Base-by-base conservation (phyloP, 2,113 vertebrate genomes). In the Perca fluviatilis region DNA sequence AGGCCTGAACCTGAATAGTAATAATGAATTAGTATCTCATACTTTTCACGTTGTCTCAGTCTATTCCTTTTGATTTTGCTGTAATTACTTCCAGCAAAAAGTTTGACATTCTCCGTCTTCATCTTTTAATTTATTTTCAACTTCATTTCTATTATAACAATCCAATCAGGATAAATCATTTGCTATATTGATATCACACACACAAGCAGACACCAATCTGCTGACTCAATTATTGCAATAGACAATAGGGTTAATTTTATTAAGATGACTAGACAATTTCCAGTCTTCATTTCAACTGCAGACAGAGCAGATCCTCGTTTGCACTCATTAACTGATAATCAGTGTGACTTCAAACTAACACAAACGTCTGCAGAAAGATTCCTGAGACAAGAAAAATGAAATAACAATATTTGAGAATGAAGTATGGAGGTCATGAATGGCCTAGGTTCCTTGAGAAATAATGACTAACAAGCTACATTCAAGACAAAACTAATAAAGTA, bases 231-330 rank as follows among this genome's bases (percentile, higher is more conserved):
- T 80, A 64, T 83, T 65, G 60, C 51, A 66, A 49, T 16, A 72
- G 70, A 50, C 56, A 85, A 43, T 82, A 23, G 54, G 74, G 85
- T 85, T 89, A 68, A 92, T 87, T 79, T 58, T 47, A 80, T 91
- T 81, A 83, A 51, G 49, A 49, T 46, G 71, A 50, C 81, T 16
- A 82, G 80, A 86, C 74, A 61, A 74, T 88, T 88, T 89, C 83
- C 88, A 72, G 2, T 65, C 67, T 83, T 86, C 57, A 79, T 89
- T 91, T 88, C 80, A 88, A 57, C 50, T 46, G 60, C 69, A 79
- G 51, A 68, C 72, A 73, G 77, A 40, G 61, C 23, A 65, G 43
- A 18, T 77, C 84, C 68, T 87, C 19, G 19, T 61, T 68, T 89
- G 47, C 73, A 33, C 74, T 70, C 71, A 80, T 84, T 75, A 63